phyloP scores from a whole-genome alignment of 35 echinoderm and acorn worm species.

The Heliocidaris erythrogramma region DNA sequence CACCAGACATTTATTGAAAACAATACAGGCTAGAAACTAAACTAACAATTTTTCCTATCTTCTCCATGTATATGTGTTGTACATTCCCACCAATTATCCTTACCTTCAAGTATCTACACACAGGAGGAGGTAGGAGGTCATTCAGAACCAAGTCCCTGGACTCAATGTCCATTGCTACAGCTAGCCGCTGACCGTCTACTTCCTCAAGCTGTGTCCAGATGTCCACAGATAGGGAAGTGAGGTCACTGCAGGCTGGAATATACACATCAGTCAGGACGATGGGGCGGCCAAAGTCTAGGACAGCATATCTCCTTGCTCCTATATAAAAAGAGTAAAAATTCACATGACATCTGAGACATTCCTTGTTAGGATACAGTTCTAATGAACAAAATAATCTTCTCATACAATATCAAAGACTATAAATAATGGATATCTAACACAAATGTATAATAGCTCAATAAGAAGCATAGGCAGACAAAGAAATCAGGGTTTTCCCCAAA shows the following conservation, averaged over 20 bases:
- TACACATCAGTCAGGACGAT: slow-evolving; percentile 91
- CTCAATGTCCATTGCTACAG: slow-evolving; percentile 90
- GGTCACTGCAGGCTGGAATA: slow-evolving; percentile 89
- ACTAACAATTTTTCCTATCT: too few species aligned
- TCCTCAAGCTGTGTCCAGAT: slow-evolving; percentile 92
- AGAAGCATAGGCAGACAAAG: too few species aligned
- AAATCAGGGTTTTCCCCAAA: too few species aligned
- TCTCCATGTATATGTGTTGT: background rate
- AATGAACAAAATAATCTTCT: background rate
- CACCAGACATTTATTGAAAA: too few species aligned
- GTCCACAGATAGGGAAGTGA: slow-evolving; percentile 90
- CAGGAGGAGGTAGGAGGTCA: slow-evolving; percentile 86
- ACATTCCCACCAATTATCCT: background rate
- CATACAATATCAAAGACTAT: background rate
- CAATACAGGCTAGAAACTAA: too few species aligned
- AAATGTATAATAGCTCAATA: too few species aligned
- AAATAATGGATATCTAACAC: background rate
- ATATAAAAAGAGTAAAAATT: slow-evolving; percentile 30
- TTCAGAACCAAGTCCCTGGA: slow-evolving; percentile 82
- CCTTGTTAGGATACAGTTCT: background rate
- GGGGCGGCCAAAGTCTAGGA: slow-evolving; percentile 93
- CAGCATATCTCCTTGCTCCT: slow-evolving; percentile 93
- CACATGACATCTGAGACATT: background rate
- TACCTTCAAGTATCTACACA: slow-evolving; percentile 95
- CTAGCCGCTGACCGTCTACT: slow-evolving; percentile 83